These are phyloP conservation scores for Chromis chromis DNA, from an alignment of 2,797 vertebrate species.

Conservation along the genomic window DNA sequence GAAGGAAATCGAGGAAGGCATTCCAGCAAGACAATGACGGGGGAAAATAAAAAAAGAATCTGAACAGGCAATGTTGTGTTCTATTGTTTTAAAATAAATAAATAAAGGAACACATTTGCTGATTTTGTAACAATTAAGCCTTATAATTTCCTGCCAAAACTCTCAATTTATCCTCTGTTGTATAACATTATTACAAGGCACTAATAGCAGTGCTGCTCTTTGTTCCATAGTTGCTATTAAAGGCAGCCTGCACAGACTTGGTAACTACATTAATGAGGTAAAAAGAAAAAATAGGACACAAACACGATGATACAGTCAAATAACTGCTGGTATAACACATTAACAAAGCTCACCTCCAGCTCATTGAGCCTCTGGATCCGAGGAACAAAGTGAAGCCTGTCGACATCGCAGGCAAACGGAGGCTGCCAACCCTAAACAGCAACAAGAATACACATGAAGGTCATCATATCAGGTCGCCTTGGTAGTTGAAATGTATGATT, in stretches of 20 bases:
- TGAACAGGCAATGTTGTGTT: background rate
- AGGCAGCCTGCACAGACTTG: background rate
- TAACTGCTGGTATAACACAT: background rate
- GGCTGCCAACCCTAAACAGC: constrained; percentile 94
- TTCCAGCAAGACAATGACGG: background rate
- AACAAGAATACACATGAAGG: constrained; percentile 53
- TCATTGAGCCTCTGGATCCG: constrained; percentile 98
- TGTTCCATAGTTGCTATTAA: background rate
- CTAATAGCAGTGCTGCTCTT: constrained; percentile 10
- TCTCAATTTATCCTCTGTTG: background rate
- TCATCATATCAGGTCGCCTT: background rate
- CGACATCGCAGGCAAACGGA: constrained; percentile 97
- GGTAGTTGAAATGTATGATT: background rate
- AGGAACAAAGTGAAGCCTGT: constrained; percentile 97
- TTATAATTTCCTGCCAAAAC: background rate
- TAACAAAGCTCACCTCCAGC: constrained; percentile 89
- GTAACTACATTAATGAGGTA: background rate
- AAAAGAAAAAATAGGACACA: constrained; percentile 4
- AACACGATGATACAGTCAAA: constrained; percentile 12
- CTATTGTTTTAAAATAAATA: constrained; percentile 1
- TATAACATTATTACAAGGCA: background rate
- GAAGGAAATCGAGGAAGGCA: background rate
- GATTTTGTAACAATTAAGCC: background rate
- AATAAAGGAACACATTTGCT: background rate
- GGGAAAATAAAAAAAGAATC: background rate